Conservation (phyloP, 2,113 vertebrate species). For the Lagopus leucura region DNA sequence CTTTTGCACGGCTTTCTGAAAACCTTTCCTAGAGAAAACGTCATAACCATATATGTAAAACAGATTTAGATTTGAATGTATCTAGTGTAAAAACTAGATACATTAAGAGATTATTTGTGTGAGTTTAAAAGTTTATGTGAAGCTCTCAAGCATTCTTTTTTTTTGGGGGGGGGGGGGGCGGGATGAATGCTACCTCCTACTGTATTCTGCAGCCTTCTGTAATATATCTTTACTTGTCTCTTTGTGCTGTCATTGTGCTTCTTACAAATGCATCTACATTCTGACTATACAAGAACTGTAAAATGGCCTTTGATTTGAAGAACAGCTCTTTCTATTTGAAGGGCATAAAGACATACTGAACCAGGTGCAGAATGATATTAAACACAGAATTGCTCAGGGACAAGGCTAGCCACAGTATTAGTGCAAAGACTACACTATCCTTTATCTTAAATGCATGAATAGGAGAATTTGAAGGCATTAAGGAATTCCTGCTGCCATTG, state of each 20-base stretch:
- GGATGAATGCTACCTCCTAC: not conserved
- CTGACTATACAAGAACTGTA: fast-evolving
- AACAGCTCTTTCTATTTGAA: not conserved
- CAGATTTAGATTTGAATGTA: not conserved
- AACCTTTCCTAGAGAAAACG: not conserved
- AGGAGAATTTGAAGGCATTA: not conserved
- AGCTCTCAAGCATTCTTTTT: not conserved
- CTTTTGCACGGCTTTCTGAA: not conserved
- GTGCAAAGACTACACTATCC: fast-evolving
- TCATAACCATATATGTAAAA: not conserved
- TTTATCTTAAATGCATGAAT: too few relatives aligned
- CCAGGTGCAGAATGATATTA: fast-evolving
- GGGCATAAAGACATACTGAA: not conserved
- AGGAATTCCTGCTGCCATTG: not conserved
- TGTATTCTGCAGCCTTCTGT: not conserved
- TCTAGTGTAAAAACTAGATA: too few relatives aligned
- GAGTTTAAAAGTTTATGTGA: not conserved
- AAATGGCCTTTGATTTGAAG: not conserved
- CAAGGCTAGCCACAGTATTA: not conserved
- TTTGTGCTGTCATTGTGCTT: not conserved
- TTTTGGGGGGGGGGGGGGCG: too few relatives aligned
- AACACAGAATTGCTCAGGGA: not conserved
- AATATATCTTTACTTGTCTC: not conserved
- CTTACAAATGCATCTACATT: not conserved
- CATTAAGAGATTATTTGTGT: not conserved